Evolutionary conservation across 2,797 vertebrate species (phyloP).

Genomic region (Denticeps clupeoides): DNA sequence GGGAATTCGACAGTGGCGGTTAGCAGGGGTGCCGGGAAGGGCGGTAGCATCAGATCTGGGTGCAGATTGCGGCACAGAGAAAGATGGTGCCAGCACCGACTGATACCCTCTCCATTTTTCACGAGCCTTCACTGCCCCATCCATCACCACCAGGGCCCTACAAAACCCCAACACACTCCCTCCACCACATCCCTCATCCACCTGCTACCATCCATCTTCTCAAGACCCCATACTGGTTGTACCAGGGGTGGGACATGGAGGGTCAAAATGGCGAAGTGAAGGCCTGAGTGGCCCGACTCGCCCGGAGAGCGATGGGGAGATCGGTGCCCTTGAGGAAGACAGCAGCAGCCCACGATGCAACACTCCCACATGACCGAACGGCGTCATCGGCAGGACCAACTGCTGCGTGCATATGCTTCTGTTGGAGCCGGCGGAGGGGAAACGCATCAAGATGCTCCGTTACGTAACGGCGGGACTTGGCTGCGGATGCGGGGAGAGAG

Average conservation of each 20-base stretch:
- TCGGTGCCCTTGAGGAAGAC: neutral
- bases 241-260: neutral
- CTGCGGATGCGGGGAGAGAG: conserved; percentile 2
- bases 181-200: neutral
- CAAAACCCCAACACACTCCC: neutral
- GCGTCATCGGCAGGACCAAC: neutral
- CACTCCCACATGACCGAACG: conserved; percentile 1
- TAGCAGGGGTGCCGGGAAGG: too few species aligned
- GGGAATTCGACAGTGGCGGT: neutral
- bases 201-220: neutral
- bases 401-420: neutral
- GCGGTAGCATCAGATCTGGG: conserved; percentile 2
- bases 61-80: conserved; percentile 1
- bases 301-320: neutral
- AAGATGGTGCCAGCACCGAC: neutral
- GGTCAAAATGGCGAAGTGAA: neutral
- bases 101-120: neutral
- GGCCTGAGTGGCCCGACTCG: conserved; percentile 2
- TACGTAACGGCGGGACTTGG: neutral
- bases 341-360: neutral
- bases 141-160: neutral
- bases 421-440: neutral
- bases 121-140: neutral
- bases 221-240: too few species aligned
- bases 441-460: neutral